Base-by-base conservation (phyloP, 35 echinoderm and acorn worm genomes). In the Chiridota heheva region DNA sequence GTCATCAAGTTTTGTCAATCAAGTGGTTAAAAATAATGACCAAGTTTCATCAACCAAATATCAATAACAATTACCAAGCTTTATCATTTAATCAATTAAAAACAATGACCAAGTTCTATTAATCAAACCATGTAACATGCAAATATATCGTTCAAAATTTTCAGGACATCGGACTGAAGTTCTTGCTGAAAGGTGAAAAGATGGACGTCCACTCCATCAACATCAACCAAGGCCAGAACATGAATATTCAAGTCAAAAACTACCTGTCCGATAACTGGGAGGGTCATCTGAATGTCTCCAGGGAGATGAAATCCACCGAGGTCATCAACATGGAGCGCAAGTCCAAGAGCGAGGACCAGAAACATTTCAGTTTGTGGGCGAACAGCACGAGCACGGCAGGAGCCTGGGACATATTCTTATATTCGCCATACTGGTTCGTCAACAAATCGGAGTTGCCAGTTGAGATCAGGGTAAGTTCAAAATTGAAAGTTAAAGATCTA, bases 381-480 rank as follows among this genome's bases (percentile, higher is more conserved):
- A 90, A 98, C 48, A 98, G 85, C 32, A 83, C 95, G 8, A 98
- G 81, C 20, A 89, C 78, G 24, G 83, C 73, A 18, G 92, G 92
- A 2, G 61, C 88, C 3, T 93, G 90, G 90, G 95, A 98, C 77
- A 91, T 98, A 66, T 92, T 87, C 44, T 81, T 98, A 18, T 98
- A 92, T 42, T 84, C 95, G 0, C 95, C 95, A 3, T 98, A 98
- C 61, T 98, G 95, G 95, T 78, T 98, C 13, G 95, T 98, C 13
- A 98, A 98, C 60, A 98, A 98, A 65, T 91, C 95, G 57, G 95
- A 98, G 60, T 75, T 98, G 28, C 95, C 95, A 0, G 85, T 92
- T 31, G 95, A 98, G 41, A 84, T 98, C 42, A 98, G 95, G 68
- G 95, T 98, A 64, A 71, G 95, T 76, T n/a, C n/a, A n/a, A n/a